These are phyloP conservation scores for Spodoptera littoralis DNA, from an alignment of 2,888 invertebrate species.

Conservation along the genomic window DNA sequence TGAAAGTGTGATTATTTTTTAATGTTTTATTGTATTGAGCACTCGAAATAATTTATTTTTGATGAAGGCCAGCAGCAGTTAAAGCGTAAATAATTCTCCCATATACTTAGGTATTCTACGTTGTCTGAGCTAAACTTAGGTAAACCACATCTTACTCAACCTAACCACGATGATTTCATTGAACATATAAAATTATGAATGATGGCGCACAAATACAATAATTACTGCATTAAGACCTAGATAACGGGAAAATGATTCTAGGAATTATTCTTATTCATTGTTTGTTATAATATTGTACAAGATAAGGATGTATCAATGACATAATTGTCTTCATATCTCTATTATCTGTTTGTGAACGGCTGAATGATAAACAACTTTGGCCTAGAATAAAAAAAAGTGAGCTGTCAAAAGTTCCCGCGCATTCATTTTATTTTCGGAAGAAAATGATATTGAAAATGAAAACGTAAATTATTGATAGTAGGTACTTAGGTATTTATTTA, in stretches of 20 bases:
- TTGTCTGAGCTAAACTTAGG: neutral
- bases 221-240: slow-evolving; percentile 31
- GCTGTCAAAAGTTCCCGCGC: slow-evolving; percentile 17
- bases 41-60: no score
- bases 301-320: slow-evolving; percentile 33
- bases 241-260: slow-evolving; percentile 48
- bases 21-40: no score
- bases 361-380: slow-evolving; percentile 5
- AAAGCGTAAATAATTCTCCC: no score
- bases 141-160: neutral
- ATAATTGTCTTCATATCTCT: slow-evolving; percentile 22
- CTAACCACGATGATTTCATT: slow-evolving; percentile 26
- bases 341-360: slow-evolving; percentile 7
- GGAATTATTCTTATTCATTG: slow-evolving; percentile 46
- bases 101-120: neutral
- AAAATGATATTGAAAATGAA: slow-evolving; percentile 8
- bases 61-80: no score
- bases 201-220: slow-evolving; percentile 18
- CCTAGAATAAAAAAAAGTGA: slow-evolving; percentile 4
- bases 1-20: no score
- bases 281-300: slow-evolving; percentile 26
- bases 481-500: no score
- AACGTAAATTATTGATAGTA: no score
- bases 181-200: slow-evolving; percentile 33
- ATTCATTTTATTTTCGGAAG: neutral